Percentiles rank a stretch among this genome's conserved stretches.
Conservation (phyloP, 2,113 vertebrate species). For the Corythaeola cristata region DNA sequence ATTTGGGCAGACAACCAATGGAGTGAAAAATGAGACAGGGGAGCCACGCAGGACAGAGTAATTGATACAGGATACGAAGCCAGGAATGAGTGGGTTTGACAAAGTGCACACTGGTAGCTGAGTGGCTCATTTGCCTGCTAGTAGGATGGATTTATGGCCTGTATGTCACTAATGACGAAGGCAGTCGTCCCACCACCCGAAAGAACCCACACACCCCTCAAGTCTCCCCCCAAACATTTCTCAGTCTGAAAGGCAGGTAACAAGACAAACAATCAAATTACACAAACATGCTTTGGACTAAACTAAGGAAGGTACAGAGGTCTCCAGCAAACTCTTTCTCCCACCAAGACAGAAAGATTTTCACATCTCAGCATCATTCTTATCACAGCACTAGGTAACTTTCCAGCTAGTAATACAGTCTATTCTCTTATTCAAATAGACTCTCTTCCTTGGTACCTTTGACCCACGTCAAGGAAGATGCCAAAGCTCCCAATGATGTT, state of each 20-base stretch:
- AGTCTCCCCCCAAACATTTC: rapidly evolving
- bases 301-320: background rate
- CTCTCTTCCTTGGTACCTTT: background rate
- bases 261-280: background rate
- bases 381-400: background rate
- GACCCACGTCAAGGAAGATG: background rate
- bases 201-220: rapidly evolving
- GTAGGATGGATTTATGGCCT: background rate
- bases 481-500: background rate
- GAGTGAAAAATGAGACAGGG: background rate
- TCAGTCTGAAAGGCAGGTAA: background rate
- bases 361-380: background rate
- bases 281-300: background rate
- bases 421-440: background rate
- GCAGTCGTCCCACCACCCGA: background rate
- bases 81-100: background rate
- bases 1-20: background rate
- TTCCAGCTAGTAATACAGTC: background rate
- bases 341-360: background rate
- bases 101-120: background rate
- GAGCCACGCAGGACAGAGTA: background rate
- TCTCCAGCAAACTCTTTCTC: background rate
- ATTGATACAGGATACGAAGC: background rate
- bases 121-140: background rate
- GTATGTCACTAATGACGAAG: background rate